Conservation (phyloP, 2,797 vertebrate genomes). For the Clarias laeviceps region DNA sequence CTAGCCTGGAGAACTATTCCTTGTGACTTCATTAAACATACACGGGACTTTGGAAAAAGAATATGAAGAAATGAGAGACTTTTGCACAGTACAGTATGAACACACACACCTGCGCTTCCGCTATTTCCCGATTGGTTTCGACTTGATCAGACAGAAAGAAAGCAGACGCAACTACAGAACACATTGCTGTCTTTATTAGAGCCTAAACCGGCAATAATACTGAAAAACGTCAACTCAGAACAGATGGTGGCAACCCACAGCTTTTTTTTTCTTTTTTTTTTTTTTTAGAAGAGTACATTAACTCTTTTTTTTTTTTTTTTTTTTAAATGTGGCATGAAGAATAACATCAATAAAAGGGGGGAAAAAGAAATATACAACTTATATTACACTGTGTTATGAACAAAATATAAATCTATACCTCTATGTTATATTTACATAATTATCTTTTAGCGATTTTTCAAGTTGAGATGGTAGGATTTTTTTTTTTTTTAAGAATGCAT, state of each 20-base stretch:
- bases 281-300: slow-evolving; percentile 85
- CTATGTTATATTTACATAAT: slow-evolving; percentile 99
- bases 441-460: slow-evolving; percentile 99
- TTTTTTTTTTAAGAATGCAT: slow-evolving; percentile 53
- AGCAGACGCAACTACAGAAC: slow-evolving; percentile 82
- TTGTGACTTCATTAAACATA: too few species aligned
- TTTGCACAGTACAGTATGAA: neutral
- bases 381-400: slow-evolving; percentile 99
- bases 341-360: slow-evolving; percentile 99
- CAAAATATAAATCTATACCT: slow-evolving; percentile 99
- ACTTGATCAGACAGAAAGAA: slow-evolving; percentile 43
- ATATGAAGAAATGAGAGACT: too few species aligned
- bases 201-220: slow-evolving; percentile 99
- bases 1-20: too few species aligned
- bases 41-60: too few species aligned
- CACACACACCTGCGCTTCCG: neutral
- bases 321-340: slow-evolving; percentile 95
- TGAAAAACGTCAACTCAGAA: slow-evolving; percentile 93
- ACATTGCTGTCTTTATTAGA: slow-evolving; percentile 99
- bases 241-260: slow-evolving; percentile 91
- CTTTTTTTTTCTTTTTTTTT: slow-evolving; percentile 78
- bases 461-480: slow-evolving; percentile 94
- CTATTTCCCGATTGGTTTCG: neutral
- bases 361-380: slow-evolving; percentile 99
- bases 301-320: slow-evolving; percentile 75